Conservation (phyloP, 2,113 vertebrate genomes). For the Corythoichthys intestinalis region DNA sequence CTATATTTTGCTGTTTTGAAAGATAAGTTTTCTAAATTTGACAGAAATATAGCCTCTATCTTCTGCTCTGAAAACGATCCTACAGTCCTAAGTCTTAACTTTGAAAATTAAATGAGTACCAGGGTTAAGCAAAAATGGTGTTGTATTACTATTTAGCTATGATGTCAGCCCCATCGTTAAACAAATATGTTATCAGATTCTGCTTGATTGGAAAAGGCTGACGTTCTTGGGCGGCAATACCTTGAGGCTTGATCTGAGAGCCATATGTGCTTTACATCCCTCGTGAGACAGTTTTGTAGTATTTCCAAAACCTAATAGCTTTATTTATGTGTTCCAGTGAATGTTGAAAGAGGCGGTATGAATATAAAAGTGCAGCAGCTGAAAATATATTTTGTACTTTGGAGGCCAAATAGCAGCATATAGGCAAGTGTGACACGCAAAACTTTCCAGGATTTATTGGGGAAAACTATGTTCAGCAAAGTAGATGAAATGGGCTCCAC, state of each 20-base stretch:
- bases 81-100: not conserved
- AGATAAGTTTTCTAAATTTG: constrained; percentile 22
- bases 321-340: constrained; percentile 46
- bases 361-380: constrained; percentile 35
- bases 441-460: constrained; percentile 30
- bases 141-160: constrained; percentile 21
- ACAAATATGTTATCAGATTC: constrained; percentile 37
- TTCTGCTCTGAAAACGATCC: not conserved
- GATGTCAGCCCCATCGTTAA: constrained; percentile 18
- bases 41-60: constrained; percentile 27
- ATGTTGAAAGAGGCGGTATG: constrained; percentile 23
- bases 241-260: constrained; percentile 54
- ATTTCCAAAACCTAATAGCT: constrained; percentile 38
- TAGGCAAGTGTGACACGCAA: constrained; percentile 23
- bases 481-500: constrained; percentile 60
- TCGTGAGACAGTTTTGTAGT: constrained; percentile 44
- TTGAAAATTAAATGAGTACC: constrained; percentile 18
- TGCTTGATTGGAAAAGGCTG: constrained; percentile 32
- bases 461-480: constrained; percentile 48
- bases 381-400: constrained; percentile 29
- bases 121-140: constrained; percentile 30
- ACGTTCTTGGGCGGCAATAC: constrained; percentile 19
- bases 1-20: constrained; percentile 14
- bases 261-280: constrained; percentile 51
- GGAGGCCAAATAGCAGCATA: constrained; percentile 21